Evolutionary conservation across 2,797 vertebrate genomes (phyloP), one percentile per base, ranked within the genome.

Genomic region (Mormyrus proboscirostris): DNA sequence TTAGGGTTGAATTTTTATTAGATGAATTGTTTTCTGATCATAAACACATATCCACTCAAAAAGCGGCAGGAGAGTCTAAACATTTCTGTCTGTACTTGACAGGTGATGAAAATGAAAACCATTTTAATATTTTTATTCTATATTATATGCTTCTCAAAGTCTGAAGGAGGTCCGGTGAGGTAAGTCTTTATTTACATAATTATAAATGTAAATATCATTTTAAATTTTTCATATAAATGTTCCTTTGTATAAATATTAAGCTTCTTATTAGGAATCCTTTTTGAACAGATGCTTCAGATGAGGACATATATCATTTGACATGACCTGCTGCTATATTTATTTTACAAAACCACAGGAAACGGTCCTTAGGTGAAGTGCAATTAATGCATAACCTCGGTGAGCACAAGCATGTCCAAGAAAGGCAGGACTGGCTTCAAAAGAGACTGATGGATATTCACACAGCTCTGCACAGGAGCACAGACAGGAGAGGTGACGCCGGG

Each of bases 311-410:
- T 41, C 50, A 29, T 25, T 29, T 59, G 47, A 47, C 49, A 22
- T 19, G 22, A 47, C 3, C 19, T 10, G 44, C 19, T 76, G 49
- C 4, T 33, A 14, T 53, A 33, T 50, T 22, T 76, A 19, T 90
- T 62, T 33, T 49, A 41, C 89, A 25, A 6, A 83, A 47, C 51
- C 25, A 9, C 92, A 99, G 98, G 88, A 98, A 96, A 89, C 94
- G 98, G 92, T 95, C 98, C 0, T 96, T 99, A 89, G 97, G 97
- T 47, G 98, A 99, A 92, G 96, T 98, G 91, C 98, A 99, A 92
- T 88, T 98, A 22, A 99, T 99, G 98, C 97, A 99, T 90, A 95
- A 98, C 90, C 91, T 96, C 1, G 94, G 97, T 4, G 96, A 97
- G 88, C 96, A 96, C 33, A 95, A 96, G 91, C 97, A 96, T 88